phyloP scores from a whole-genome alignment of 2,888 invertebrate genomes.

The Stenolophus ochropezus region DNA sequence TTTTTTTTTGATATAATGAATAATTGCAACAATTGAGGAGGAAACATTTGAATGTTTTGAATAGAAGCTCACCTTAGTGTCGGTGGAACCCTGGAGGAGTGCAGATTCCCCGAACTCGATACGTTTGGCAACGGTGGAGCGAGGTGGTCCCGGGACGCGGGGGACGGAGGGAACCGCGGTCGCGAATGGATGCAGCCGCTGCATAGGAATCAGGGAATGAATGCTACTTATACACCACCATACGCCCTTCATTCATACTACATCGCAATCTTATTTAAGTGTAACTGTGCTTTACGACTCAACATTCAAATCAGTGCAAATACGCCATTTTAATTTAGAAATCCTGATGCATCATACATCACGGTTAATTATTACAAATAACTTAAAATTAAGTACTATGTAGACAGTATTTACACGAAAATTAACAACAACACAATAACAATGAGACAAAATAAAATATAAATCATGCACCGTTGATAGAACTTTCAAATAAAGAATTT shows the following conservation, averaged over 20 bases:
- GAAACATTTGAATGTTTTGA: too few species aligned
- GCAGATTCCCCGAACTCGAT: slow-evolving; percentile 72
- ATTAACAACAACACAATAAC: slow-evolving; percentile 58
- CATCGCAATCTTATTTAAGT: slow-evolving; percentile 61
- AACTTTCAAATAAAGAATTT: slow-evolving; percentile 45
- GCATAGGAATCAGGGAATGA: slow-evolving; percentile 71
- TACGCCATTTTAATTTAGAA: slow-evolving; percentile 9
- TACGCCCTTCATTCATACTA: slow-evolving; percentile 66
- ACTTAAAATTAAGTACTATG: slow-evolving; percentile 21
- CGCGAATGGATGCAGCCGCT: slow-evolving; percentile 70
- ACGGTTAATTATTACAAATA: slow-evolving; percentile 19
- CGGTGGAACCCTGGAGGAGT: slow-evolving; percentile 66
- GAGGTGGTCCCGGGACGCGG: slow-evolving; percentile 66
- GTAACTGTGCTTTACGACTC: slow-evolving; percentile 27
- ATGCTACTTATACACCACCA: slow-evolving; percentile 66
- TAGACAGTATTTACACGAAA: slow-evolving; percentile 43
- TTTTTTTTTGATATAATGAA: too few species aligned
- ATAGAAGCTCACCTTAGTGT: slow-evolving; percentile 71
- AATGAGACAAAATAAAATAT: slow-evolving; percentile 54
- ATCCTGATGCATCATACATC: slow-evolving; percentile 28
- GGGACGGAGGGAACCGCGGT: slow-evolving; percentile 69
- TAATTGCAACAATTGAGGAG: too few species aligned
- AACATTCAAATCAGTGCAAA: slow-evolving; percentile 38
- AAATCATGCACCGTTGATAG: slow-evolving; percentile 51
- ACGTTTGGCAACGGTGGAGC: slow-evolving; percentile 74